These are phyloP conservation scores for Eupithecia subfuscata DNA, from an alignment of 2,888 invertebrate genomes.

Conservation along the genomic window DNA sequence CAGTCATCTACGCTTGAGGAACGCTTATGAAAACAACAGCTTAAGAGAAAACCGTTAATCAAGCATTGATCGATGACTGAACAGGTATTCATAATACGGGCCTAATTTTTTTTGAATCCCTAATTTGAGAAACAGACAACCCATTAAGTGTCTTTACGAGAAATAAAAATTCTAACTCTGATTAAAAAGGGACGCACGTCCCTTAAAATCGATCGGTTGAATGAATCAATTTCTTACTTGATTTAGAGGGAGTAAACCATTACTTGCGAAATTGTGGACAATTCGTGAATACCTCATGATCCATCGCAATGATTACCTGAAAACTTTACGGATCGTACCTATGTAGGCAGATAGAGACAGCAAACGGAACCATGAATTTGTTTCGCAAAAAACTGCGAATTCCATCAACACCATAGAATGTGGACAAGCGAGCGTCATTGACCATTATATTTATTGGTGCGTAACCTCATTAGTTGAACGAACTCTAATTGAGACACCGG, in stretches of 20 bases:
- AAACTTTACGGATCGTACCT: neutral
- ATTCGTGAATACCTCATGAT: neutral
- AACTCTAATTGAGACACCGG: constrained; percentile 81
- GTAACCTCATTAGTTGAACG: constrained; percentile 79
- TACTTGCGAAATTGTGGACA: neutral
- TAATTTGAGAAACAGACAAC: neutral
- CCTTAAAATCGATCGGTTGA: too few species aligned
- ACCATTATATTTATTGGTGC: constrained; percentile 64
- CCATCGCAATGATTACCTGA: neutral
- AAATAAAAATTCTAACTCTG: neutral
- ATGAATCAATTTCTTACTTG: neutral
- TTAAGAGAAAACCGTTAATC: too few species aligned
- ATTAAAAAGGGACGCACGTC: too few species aligned
- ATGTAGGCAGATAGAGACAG: neutral
- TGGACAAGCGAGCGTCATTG: constrained; percentile 55
- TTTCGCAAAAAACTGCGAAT: constrained; percentile 16
- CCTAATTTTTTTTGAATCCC: neutral
- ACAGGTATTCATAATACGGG: too few species aligned
- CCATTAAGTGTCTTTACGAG: neutral
- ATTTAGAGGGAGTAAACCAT: neutral
- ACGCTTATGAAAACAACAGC: too few species aligned
- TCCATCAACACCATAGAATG: constrained; percentile 34
- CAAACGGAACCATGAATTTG: neutral
- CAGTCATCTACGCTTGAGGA: too few species aligned
- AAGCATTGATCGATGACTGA: too few species aligned